These are phyloP conservation scores for Prorops nasuta DNA, from an alignment of 1,140 invertebrate species.

Conservation along the genomic window DNA sequence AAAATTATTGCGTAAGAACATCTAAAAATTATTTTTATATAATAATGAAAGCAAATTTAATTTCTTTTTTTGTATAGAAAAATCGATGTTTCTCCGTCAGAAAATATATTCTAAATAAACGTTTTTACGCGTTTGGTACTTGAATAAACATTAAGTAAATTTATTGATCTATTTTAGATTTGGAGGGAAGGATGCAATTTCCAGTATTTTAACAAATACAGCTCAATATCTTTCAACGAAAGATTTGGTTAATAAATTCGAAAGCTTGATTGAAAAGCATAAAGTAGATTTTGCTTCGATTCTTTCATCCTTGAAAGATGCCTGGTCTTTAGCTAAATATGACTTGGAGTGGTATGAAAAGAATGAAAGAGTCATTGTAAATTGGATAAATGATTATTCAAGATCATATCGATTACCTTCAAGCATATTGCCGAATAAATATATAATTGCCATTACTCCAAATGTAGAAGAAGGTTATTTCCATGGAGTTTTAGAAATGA, in stretches of 20 bases:
- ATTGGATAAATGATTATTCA: constrained; percentile 18
- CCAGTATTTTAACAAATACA: constrained; percentile 21
- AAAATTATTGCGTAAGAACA: too few relatives aligned
- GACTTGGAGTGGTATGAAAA: constrained; percentile 25
- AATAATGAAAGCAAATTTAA: too few relatives aligned
- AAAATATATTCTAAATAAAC: too few relatives aligned
- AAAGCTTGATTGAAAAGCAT: constrained; percentile 18
- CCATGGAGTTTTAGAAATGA: constrained; percentile 50
- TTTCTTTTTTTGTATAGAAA: too few relatives aligned
- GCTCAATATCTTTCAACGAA: constrained; percentile 27
- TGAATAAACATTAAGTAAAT: not conserved
- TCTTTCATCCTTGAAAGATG: constrained; percentile 11
- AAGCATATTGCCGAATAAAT: constrained; percentile 25
- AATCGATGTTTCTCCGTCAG: too few relatives aligned
- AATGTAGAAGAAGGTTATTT: constrained; percentile 24
- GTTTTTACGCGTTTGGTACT: not conserved
- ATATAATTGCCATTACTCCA: constrained; percentile 16
- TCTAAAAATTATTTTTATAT: too few relatives aligned
- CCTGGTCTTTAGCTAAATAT: constrained; percentile 22
- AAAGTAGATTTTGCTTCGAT: constrained; percentile 1
- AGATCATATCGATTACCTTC: constrained; percentile 35
- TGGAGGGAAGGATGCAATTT: constrained; percentile 15
- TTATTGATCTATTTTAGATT: constrained; percentile 25
- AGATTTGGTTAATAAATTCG: constrained; percentile 19
- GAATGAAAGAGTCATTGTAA: constrained; percentile 6